Conservation (phyloP, 2,797 vertebrate species). For the Coluber constrictor region DNA sequence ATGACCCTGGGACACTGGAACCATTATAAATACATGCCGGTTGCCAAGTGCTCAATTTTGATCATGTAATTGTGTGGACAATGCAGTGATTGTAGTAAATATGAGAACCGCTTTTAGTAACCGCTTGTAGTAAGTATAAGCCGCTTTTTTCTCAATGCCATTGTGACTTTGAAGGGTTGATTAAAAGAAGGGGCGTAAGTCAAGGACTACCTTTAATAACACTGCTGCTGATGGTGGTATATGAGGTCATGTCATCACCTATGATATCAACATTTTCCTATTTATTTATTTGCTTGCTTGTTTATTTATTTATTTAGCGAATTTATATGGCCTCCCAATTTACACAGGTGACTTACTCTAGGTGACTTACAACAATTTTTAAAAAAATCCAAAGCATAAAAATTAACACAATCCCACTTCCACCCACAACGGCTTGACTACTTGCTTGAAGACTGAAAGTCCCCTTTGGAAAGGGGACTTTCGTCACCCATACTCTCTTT, state of each 20-base stretch:
- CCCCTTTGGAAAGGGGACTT: neutral
- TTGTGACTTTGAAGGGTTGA: neutral
- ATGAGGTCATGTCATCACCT: neutral
- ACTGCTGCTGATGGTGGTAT: neutral
- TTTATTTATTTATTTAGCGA: neutral
- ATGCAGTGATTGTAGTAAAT: neutral
- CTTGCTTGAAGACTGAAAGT: neutral
- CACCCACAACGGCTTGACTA: neutral
- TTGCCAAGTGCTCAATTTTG: neutral
- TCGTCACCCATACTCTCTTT: neutral
- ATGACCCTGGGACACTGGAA: neutral
- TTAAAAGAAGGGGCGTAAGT: neutral
- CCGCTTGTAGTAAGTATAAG: neutral
- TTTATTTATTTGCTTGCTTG: too few relatives aligned
- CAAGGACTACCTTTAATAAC: neutral
- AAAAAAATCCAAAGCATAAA: neutral
- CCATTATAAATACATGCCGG: neutral
- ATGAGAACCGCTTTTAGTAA: neutral
- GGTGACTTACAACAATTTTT: neutral
- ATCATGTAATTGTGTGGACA: neutral
- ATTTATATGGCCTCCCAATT: neutral
- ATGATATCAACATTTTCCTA: neutral
- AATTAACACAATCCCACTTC: neutral
- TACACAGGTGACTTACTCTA: neutral
- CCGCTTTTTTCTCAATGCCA: neutral